Evolutionary conservation across 2,113 vertebrate genomes (phyloP).

Genomic region (Nothobranchius kuhntae): DNA sequence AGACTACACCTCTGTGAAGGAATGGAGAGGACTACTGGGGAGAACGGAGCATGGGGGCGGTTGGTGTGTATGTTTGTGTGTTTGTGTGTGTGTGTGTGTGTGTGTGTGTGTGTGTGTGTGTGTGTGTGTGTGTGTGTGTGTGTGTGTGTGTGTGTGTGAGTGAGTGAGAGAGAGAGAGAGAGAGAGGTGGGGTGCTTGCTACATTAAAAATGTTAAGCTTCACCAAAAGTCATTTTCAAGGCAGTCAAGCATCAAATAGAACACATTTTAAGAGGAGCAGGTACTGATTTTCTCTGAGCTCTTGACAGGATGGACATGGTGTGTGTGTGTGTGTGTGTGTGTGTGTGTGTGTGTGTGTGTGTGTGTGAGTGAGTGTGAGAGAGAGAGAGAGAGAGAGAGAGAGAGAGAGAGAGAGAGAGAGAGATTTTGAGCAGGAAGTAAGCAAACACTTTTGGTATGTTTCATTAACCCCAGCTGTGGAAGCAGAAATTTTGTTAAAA

Average conservation of each 20-base stretch:
- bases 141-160: no score
- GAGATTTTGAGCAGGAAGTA: slow-evolving; percentile 22
- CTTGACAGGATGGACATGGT: slow-evolving; percentile 52
- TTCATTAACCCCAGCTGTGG: slow-evolving; percentile 48
- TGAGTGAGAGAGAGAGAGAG: no score
- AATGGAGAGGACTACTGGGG: slow-evolving; percentile 7
- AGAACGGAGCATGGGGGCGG: neutral
- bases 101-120: no score
- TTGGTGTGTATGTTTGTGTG: no score
- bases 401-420: no score
- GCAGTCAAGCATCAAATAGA: slow-evolving; percentile 74
- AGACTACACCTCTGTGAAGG: slow-evolving; percentile 57
- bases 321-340: slow-evolving; percentile 17
- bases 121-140: no score
- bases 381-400: no score
- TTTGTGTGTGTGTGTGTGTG: no score
- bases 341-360: no score
- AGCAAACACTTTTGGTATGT: slow-evolving; percentile 46
- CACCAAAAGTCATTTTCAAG: slow-evolving; percentile 71
- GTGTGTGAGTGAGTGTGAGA: no score
- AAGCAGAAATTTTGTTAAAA: slow-evolving; percentile 29
- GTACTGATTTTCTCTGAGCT: slow-evolving; percentile 55
- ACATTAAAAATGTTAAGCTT: slow-evolving; percentile 75
- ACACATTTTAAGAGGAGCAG: slow-evolving; percentile 64
- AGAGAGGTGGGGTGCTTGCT: slow-evolving; percentile 20